Base-by-base conservation (phyloP, 2,888 invertebrate species). In the Zygaena filipendulae region DNA sequence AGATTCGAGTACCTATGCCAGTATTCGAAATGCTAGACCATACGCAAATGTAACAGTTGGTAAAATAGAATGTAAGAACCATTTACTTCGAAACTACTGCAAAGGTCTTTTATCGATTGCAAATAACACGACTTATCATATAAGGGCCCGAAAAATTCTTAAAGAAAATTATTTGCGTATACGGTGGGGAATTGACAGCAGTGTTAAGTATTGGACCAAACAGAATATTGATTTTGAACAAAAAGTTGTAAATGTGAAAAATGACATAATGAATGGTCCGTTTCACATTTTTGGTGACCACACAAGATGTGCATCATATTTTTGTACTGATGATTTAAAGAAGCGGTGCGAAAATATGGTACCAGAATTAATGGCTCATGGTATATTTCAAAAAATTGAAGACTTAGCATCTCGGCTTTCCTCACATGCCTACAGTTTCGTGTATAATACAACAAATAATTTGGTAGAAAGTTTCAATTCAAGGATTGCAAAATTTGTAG, bases 1-100 rank as follows among this genome's bases (percentile, higher is more conserved):
- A 9, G 37, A 34, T 29, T 29, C 27, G 4, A 29, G 24, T 9
- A 29, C 37, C 7, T 34, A 37, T 26, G 14, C 23, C 14, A 32
- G 13, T 12, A 37, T 37, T 7, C 11, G 25, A 14, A 29, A 33
- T 24, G 21, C 37, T 2, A 21, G 32, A 9, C 32, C 32, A 7
- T 37, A 37, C 20, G 21, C 9, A 5, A 28, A 20, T 12, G 14
- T 30, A 2, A 34, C 28, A 3, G 30, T 25, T 3, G 28, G 21
- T 14, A 28, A 28, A 21, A 12, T 20, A 26, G 26, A 26, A n/a
- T 26, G 26, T 20, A 26, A 19, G n/a, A 20, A 26, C 11, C 26
- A 26, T 12, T 20, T 26, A n/a, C 26, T 21, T 4, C 18, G 26
- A 20, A 26, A 26, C 13, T 26, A 26, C n/a, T 26, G 26, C 13